A percentile compares a stretch with the other conserved stretches of the same genome.
Evolutionary conservation across 2,888 invertebrate species (phyloP).

Genomic region (Lycocerus yunnanus): DNA sequence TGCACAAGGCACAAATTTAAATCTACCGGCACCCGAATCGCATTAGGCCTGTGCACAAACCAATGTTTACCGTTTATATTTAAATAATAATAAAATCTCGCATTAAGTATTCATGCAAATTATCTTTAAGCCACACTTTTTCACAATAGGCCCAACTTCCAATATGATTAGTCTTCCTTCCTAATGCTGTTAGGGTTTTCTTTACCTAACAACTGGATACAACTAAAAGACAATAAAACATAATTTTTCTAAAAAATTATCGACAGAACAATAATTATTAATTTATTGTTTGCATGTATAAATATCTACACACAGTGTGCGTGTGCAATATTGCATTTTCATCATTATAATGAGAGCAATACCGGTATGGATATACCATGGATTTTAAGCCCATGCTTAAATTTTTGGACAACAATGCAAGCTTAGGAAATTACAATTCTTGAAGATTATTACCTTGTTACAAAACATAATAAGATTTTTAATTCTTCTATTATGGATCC

Average conservation of each 20-base stretch:
- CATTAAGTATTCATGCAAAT: neutral
- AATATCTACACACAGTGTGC: neutral
- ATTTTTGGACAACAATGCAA: neutral
- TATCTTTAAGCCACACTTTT: neutral
- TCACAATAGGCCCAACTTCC: neutral
- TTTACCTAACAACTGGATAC: too few species aligned
- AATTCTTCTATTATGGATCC: neutral
- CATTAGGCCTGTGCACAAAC: neutral
- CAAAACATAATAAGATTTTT: neutral
- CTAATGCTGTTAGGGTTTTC: neutral
- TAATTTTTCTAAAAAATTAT: neutral
- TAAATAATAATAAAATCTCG: neutral
- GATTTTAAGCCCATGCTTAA: neutral
- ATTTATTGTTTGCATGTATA: neutral
- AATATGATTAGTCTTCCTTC: neutral
- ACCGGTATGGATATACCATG: neutral
- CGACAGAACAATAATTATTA: neutral
- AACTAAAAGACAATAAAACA: too few species aligned
- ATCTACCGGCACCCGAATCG: neutral
- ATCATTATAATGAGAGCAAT: neutral
- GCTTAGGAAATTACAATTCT: neutral
- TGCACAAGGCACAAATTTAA: conserved; percentile 10
- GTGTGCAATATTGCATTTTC: neutral
- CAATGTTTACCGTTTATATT: neutral
- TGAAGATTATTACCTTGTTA: neutral